Conservation (phyloP, 2,113 vertebrate genomes). For the Pluvianellus socialis region DNA sequence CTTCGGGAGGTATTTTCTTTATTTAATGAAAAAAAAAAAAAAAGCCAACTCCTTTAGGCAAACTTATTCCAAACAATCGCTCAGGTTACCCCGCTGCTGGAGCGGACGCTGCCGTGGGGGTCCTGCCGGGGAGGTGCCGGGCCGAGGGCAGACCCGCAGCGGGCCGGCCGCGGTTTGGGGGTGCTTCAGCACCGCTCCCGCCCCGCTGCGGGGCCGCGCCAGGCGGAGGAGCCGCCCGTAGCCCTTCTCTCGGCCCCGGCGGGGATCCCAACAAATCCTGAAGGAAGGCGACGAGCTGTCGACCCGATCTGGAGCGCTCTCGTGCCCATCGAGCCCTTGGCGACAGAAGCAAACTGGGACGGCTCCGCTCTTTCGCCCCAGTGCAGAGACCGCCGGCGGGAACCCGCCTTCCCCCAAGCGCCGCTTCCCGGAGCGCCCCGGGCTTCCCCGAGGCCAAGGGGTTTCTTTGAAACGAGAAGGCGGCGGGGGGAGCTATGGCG, state of each 20-base stretch:
- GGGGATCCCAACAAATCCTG: background rate
- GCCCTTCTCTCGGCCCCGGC: background rate
- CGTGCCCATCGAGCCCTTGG: background rate
- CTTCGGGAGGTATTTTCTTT: slow-evolving; percentile 69
- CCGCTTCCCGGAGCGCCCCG: background rate
- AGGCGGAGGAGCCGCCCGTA: too few relatives aligned
- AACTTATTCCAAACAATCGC: slow-evolving; percentile 60
- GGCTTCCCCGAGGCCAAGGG: background rate
- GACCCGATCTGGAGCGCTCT: background rate
- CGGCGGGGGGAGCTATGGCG: too few relatives aligned
- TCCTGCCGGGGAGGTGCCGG: background rate
- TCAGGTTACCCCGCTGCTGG: slow-evolving; percentile 53
- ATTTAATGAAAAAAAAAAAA: slow-evolving; percentile 56
- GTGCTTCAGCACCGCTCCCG: background rate
- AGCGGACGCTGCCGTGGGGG: background rate
- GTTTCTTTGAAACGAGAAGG: background rate
- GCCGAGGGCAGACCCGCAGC: background rate
- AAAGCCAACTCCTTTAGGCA: background rate
- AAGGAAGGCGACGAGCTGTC: too few relatives aligned
- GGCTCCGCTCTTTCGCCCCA: background rate
- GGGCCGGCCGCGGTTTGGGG: too few relatives aligned
- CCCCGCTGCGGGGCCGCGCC: background rate
- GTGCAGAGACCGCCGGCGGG: accelerated
- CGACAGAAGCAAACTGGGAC: background rate
- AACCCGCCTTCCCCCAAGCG: too few relatives aligned